Evolutionary conservation across 2,113 vertebrate genomes (phyloP).

Genomic region (Tautogolabrus adspersus): DNA sequence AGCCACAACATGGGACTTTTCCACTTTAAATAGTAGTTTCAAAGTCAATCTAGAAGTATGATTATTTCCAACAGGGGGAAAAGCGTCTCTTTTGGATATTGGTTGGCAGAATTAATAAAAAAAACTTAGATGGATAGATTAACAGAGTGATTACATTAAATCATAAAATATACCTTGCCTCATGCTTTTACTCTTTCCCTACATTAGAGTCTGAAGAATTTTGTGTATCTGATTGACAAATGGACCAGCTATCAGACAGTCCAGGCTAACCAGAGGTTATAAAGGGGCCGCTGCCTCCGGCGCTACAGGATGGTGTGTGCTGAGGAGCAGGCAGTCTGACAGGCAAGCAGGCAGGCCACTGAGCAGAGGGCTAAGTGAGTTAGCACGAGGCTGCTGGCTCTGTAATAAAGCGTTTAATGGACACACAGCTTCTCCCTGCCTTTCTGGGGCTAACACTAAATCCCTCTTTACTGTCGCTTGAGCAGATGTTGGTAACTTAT

Average conservation of each 20-base stretch:
- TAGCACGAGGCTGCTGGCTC: conserved; percentile 97
- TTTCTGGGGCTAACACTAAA: conserved; percentile 98
- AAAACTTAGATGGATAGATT: too few species aligned
- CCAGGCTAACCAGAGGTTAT: conserved; percentile 41
- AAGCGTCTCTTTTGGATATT: too few species aligned
- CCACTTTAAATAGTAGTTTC: too few species aligned
- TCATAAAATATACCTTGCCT: too few species aligned
- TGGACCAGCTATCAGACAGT: conserved; percentile 4
- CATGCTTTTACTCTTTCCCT: too few species aligned
- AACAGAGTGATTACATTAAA: too few species aligned
- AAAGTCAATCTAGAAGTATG: too few species aligned
- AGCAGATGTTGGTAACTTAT: conserved; percentile 99
- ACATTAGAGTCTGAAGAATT: too few species aligned
- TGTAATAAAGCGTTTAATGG: conserved; percentile 99
- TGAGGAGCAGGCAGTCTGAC: conserved; percentile 86
- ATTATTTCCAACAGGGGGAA: too few species aligned
- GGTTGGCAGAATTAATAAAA: too few species aligned
- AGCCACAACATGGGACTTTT: too few species aligned
- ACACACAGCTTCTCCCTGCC: conserved; percentile 96
- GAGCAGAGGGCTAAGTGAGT: conserved; percentile 94
- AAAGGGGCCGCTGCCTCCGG: conserved; percentile 79
- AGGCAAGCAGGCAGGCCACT: conserved; percentile 89
- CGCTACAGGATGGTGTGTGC: conserved; percentile 88
- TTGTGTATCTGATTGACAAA: conserved; percentile 35
- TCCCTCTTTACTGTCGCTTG: conserved; percentile 99